phyloP scores from a whole-genome alignment of 2,888 invertebrate genomes.

The Lithophane semibrunnea region DNA sequence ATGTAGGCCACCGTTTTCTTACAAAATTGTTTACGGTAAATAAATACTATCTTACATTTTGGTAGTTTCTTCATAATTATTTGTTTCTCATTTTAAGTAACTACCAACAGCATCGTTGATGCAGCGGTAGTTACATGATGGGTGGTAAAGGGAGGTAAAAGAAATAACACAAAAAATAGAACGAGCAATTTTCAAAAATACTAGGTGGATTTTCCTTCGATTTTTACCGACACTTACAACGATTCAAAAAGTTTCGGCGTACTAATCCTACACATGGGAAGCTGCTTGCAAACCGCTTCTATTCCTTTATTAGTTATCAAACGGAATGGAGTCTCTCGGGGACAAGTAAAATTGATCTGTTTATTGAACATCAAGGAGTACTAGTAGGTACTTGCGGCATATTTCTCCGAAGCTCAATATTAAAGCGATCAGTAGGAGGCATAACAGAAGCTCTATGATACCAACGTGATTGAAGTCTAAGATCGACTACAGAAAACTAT shows the following conservation, averaged over 20 bases:
- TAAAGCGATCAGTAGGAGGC: slow-evolving; percentile 16
- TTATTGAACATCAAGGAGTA: slow-evolving; percentile 1
- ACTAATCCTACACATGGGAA: slow-evolving; percentile 46
- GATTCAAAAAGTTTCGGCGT: slow-evolving; percentile 35
- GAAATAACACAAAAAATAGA: slow-evolving; percentile 8
- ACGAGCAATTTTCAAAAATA: slow-evolving; percentile 32
- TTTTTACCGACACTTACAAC: slow-evolving; percentile 38
- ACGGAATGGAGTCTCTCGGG: slow-evolving; percentile 5
- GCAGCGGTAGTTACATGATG: not conserved
- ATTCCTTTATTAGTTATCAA: slow-evolving; percentile 38
- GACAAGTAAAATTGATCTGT: slow-evolving; percentile 19
- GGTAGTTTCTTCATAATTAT: not conserved
- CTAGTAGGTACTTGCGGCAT: slow-evolving; percentile 3
- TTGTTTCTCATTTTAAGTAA: not conserved
- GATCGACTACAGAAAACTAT: slow-evolving; percentile 51
- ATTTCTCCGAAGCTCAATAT: slow-evolving; percentile 35
- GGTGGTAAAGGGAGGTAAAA: slow-evolving; percentile 5
- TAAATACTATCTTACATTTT: slow-evolving; percentile 2
- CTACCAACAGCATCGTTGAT: not conserved
- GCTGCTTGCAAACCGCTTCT: slow-evolving; percentile 7
- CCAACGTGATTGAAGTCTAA: slow-evolving; percentile 55
- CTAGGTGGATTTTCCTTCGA: slow-evolving; percentile 18
- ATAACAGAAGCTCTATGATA: slow-evolving; percentile 33
- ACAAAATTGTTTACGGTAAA: not conserved
- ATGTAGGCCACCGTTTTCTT: not conserved